Evolutionary conservation across 2,888 invertebrate species (phyloP), one percentile per base, ranked within the genome.

Genomic region (Arrhopalites spinosus): DNA sequence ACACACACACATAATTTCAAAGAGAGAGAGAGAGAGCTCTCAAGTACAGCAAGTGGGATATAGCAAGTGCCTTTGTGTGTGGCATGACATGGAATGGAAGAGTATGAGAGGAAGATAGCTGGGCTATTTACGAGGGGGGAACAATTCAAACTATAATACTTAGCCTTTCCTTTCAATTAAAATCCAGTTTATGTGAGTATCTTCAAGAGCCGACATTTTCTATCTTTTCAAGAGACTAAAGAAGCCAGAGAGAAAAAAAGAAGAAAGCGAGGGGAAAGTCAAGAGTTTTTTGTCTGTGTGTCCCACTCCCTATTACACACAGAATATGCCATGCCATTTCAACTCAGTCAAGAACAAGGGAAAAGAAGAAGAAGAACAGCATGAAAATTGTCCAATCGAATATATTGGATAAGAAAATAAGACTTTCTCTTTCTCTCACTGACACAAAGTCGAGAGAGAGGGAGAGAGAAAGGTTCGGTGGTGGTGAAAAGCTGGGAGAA

Each of bases 101-200:
- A 8, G 59, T 45, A 67, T 15, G 20, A 59, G 59, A 20, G 59
- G 27, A 27, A 59, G 23, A 59, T 13, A 25, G 7, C 20, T 20
- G n/a, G 1, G 53, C 53, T 11, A 30, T 64, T 64, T 30, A 30
- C 29, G 20, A 30, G 27, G 7, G 27, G 7, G 29, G 29, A 56
- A 36, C 70, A 70, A 70, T 56, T 29, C 30, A 30, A 71, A 71
- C 59, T 36, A 71, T 71, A 71, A 71, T 36, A 71, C 59, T 43
- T 71, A 59, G 59, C 59, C 71, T 71, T 71, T 71, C 59, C 7
- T 59, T 68, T 71, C 71, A 71, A 71, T 71, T 71, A 71, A 71
- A 71, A 71, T 70, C 59, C 71, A 71, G 59, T 70, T 70, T 70
- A 53, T 59, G 36, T 23, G 36, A 69, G 69, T 47, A 68, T 68